Evolutionary conservation across 64 coral and sea anemone genomes (phyloP).

Genomic region (Dendrophyllia cribrosa): DNA sequence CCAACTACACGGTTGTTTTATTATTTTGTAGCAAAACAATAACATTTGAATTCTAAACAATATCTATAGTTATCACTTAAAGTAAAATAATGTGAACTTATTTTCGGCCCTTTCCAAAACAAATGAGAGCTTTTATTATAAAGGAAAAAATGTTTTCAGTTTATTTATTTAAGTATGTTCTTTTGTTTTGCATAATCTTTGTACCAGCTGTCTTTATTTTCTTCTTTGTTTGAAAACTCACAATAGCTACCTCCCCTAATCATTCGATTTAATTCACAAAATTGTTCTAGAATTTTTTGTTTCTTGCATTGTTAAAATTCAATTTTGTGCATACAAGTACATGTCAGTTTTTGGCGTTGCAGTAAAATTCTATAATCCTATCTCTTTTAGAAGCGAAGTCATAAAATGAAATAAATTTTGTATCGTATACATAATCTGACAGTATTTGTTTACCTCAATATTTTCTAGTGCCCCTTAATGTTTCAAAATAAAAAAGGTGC

Average conservation of each 20-base stretch:
- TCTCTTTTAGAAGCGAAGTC: background rate
- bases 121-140: background rate
- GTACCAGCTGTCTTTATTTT: slow-evolving; percentile 1
- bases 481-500: background rate
- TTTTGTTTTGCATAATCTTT: background rate
- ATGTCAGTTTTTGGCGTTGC: no score
- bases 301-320: background rate
- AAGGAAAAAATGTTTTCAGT: background rate
- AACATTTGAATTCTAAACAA: background rate
- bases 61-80: no score
- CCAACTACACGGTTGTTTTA: background rate
- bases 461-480: background rate
- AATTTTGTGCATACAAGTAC: no score
- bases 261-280: background rate
- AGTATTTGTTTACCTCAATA: background rate
- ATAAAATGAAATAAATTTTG: background rate
- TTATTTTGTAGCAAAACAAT: background rate
- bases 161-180: slow-evolving; percentile 8
- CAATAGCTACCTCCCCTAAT: background rate
- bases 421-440: background rate
- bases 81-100: background rate
- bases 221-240: no score
- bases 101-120: background rate
- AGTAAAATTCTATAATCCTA: background rate
- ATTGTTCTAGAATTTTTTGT: background rate